Percentiles rank a stretch among this genome's conserved stretches.
Conservation (phyloP, 2,113 vertebrate species). For the Burhinus bistriatus region DNA sequence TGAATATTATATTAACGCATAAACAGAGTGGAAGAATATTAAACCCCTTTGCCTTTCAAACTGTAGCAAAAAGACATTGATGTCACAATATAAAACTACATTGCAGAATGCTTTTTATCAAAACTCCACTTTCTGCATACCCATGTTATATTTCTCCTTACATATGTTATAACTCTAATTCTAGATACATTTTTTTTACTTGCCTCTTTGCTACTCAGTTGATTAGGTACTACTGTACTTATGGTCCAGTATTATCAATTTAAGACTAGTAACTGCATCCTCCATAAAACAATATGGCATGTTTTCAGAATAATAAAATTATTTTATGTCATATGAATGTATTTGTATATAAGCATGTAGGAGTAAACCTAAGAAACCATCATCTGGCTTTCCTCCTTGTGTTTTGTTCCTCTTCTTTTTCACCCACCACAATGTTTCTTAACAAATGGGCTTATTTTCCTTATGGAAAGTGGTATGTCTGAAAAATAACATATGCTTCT, state of each 20-base stretch:
- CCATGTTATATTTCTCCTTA: neutral
- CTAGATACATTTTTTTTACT: neutral
- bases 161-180: neutral
- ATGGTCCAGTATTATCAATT: constrained; percentile 10
- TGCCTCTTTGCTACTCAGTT: neutral
- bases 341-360: neutral
- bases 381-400: neutral
- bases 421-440: neutral
- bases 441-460: neutral
- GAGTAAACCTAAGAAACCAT: neutral
- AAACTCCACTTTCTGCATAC: neutral
- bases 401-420: neutral
- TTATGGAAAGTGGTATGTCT: neutral
- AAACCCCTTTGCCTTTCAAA: neutral
- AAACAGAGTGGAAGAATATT: neutral
- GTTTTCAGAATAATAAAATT: constrained; percentile 19
- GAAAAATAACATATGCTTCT: neutral
- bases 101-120: neutral
- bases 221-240: constrained; percentile 33
- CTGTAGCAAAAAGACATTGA: neutral
- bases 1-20: neutral
- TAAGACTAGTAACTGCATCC: constrained; percentile 17
- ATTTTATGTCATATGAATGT: neutral
- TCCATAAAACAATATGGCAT: constrained; percentile 3
- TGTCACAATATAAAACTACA: neutral